These are phyloP conservation scores for Conus betulinus DNA, from an alignment of 1,140 invertebrate species.

Conservation along the genomic window DNA sequence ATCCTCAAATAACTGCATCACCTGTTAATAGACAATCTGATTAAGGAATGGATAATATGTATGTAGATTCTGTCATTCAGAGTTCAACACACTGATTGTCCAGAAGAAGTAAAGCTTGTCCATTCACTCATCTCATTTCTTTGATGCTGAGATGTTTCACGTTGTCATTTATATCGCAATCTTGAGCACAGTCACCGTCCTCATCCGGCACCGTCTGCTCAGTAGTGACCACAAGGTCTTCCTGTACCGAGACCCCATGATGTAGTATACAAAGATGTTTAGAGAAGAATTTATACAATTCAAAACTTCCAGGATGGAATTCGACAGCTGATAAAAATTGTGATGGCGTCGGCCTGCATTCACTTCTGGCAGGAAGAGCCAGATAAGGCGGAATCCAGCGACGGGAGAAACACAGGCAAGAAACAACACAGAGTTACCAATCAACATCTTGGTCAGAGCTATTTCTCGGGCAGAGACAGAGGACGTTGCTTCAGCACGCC, in stretches of 20 bases:
- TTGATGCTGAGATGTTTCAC: too few relatives aligned
- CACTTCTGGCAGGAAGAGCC: neutral
- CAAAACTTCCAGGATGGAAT: neutral
- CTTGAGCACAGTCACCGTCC: too few relatives aligned
- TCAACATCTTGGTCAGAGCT: slow-evolving; percentile 10
- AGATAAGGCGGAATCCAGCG: neutral
- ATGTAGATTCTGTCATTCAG: too few relatives aligned
- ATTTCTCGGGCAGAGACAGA: neutral
- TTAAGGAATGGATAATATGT: too few relatives aligned
- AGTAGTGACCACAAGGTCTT: too few relatives aligned
- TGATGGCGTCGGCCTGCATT: neutral
- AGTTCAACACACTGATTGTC: too few relatives aligned
- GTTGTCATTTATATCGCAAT: too few relatives aligned
- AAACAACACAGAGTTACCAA: slow-evolving; percentile 14
- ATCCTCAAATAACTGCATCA: too few relatives aligned
- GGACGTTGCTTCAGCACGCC: neutral
- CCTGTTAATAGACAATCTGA: too few relatives aligned
- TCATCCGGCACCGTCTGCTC: too few relatives aligned
- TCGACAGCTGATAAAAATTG: neutral
- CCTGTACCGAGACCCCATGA: neutral
- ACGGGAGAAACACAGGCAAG: neutral
- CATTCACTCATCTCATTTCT: too few relatives aligned
- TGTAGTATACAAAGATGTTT: slow-evolving; percentile 3
- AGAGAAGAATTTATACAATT: neutral
- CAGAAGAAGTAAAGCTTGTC: too few relatives aligned